Evolutionary conservation across 2,888 invertebrate genomes (phyloP), one percentile per base, ranked within the genome.

Genomic region (Didymodactylos carnosus): DNA sequence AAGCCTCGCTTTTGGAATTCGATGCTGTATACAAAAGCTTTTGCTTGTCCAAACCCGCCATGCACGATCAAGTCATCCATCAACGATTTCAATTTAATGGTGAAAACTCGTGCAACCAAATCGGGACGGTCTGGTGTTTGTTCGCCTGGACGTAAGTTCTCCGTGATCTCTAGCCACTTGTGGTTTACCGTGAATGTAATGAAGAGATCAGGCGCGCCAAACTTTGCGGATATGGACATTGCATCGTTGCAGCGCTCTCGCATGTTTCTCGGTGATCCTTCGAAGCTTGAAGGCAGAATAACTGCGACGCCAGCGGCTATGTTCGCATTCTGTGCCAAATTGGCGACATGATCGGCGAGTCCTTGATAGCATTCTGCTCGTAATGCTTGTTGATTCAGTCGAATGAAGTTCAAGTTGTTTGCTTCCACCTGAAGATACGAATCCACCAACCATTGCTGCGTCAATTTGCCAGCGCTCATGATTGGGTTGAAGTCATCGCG

Each of bases 1-100:
- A 82, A 76, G 11, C 80, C 81, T 40, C 79, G 69, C 71, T 81
- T 81, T 75, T 82, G 80, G 76, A 70, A 79, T 75, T 80, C 79
- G 11, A 78, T 72, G 2, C 77, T 76, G 23, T 75, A 77, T 49
- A 79, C 75, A 71, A 75, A 76, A 8, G 78, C 78, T 1, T 39
- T 40, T 0, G 76, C 76, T 14, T 62, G 11, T 2, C 80, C 80
- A 72, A 80, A 77, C 6, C 78, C 39, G 2, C 76, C 4, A 5
- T 75, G 46, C 39, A 79, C 76, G 2, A 70, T 49, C 1, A 81
- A 70, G 23, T 78, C 76, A 35, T 77, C 51, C 43, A 77, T 75
- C 19, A 81, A 39, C 23, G 71, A 76, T 23, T 76, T 71, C 70
- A 78, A 16, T 71, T 81, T 80, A 51, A 77, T 73, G 2, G 75